Evolutionary conservation across 2,113 vertebrate genomes (phyloP).

Genomic region (Scalopus aquaticus): DNA sequence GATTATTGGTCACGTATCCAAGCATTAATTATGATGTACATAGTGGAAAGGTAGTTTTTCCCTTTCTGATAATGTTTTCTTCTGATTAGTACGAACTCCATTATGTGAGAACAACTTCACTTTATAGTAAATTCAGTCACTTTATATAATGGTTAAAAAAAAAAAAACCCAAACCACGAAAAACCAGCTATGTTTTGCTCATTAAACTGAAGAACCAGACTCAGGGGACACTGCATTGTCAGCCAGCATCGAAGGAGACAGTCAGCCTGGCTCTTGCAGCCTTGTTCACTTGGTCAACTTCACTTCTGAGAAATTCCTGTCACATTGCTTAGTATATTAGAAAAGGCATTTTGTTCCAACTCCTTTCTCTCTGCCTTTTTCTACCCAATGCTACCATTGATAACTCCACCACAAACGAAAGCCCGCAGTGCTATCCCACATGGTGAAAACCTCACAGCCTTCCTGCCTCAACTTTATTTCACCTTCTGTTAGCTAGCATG

Average conservation of each 20-base stretch:
- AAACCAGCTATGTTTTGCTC: background rate
- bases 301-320: background rate
- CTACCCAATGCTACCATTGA: background rate
- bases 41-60: conserved; percentile 55
- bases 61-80: background rate
- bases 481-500: conserved; percentile 31
- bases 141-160: background rate
- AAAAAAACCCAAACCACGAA: background rate
- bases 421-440: background rate
- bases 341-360: background rate
- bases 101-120: conserved; percentile 17
- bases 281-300: background rate
- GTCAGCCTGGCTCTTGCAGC: background rate
- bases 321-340: background rate
- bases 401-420: background rate
- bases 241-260: background rate
- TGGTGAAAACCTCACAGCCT: background rate
- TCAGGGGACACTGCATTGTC: background rate
- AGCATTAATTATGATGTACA: conserved; percentile 65
- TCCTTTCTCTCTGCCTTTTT: background rate
- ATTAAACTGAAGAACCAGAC: conserved; percentile 11
- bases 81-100: conserved; percentile 53
- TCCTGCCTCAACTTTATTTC: conserved; percentile 32
- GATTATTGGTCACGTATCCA: conserved; percentile 68
- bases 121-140: background rate